A percentile compares a stretch with the other conserved stretches of the same genome.
These are phyloP conservation scores for Schmidtea mediterranea DNA, from an alignment of 1,140 invertebrate species.

Conservation along the genomic window DNA sequence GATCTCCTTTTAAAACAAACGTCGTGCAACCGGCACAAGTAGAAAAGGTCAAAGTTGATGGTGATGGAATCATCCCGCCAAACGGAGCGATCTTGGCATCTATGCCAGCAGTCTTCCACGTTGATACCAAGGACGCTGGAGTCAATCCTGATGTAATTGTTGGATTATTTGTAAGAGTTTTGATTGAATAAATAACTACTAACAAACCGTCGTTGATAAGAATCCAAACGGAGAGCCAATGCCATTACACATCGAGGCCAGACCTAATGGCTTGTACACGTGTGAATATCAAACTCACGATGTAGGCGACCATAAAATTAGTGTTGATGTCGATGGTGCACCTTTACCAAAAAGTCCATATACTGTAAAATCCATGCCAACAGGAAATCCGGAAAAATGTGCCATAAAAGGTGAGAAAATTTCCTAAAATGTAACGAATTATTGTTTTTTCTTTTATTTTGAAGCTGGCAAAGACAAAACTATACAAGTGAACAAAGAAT, in stretches of 20 bases:
- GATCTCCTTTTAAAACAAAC: not conserved
- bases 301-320: conserved; percentile 38
- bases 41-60: conserved; percentile 38
- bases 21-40: conserved; percentile 16
- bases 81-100: conserved; percentile 40
- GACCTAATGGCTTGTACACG: conserved; percentile 44
- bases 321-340: conserved; percentile 47
- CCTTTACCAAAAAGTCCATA: conserved; percentile 22
- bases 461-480: too few species aligned
- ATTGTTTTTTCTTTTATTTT: too few species aligned
- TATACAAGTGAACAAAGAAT: conserved; percentile 38
- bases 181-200: too few species aligned
- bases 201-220: conserved; percentile 18
- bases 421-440: too few species aligned
- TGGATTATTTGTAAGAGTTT: conserved; percentile 26
- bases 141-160: conserved; percentile 46
- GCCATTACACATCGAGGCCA: conserved; percentile 41
- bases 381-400: conserved; percentile 19
- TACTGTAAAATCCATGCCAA: conserved; percentile 20
- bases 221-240: conserved; percentile 48
- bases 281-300: conserved; percentile 52
- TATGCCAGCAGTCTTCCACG: conserved; percentile 43
- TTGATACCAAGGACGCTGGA: conserved; percentile 48
- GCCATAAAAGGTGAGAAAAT: conserved; percentile 8
- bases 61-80: conserved; percentile 35